A percentile compares a stretch with the other conserved stretches of the same genome.
Evolutionary conservation across 2,113 vertebrate genomes (phyloP).

Genomic region (Cebus imitator): DNA sequence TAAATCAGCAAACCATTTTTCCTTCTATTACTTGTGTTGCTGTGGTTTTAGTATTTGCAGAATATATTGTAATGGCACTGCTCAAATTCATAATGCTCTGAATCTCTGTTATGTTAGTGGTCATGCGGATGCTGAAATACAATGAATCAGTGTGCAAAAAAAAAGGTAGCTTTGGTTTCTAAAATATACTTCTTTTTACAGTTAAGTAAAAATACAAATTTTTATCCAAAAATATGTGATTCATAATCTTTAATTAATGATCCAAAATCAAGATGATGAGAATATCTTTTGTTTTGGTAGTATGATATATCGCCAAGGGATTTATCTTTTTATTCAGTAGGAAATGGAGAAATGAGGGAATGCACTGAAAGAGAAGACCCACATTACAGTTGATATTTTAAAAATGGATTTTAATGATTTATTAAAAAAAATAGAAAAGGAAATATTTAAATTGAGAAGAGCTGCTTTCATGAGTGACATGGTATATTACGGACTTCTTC

Average conservation of each 20-base stretch:
- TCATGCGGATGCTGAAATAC: neutral
- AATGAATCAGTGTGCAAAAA: neutral
- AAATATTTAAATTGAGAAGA: constrained; percentile 60
- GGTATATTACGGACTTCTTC: constrained; percentile 6
- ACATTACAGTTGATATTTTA: neutral
- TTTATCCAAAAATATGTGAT: neutral
- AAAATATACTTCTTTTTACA: constrained; percentile 19
- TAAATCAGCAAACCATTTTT: constrained; percentile 59
- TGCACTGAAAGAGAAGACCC: neutral
- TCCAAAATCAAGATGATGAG: constrained; percentile 17
- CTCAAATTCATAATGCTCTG: neutral
- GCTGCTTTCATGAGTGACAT: constrained; percentile 28
- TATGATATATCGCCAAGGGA: neutral
- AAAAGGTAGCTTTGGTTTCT: constrained; percentile 20
- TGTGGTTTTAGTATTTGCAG: constrained; percentile 27
- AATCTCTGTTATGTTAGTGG: neutral
- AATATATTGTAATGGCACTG: constrained; percentile 11
- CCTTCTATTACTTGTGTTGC: constrained; percentile 40
- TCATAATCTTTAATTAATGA: constrained; percentile 32
- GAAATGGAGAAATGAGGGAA: neutral
- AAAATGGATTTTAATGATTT: constrained; percentile 54
- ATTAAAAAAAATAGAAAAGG: constrained; percentile 41
- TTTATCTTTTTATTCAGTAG: neutral
- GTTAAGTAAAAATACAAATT: constrained; percentile 13
- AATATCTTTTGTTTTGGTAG: constrained; percentile 35